Evolutionary conservation across 2,888 invertebrate genomes (phyloP), one percentile per base, ranked within the genome.

Genomic region (Chamaedrilus cognettii): DNA sequence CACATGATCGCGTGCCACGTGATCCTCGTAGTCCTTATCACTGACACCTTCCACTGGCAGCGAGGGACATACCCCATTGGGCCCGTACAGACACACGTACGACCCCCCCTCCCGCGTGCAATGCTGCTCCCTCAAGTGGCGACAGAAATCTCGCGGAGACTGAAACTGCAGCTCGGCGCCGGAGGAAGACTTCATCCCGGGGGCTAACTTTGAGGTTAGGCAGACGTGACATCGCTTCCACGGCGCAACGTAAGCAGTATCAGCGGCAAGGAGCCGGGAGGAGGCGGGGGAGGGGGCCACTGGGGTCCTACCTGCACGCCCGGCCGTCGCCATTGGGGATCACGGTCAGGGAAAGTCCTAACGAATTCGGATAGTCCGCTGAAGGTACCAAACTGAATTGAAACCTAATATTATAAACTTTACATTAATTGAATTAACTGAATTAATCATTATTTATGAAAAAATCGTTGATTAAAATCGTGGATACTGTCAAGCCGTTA

Each of bases 1-100:
- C 15, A 85, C 82, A 77, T 87, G 87, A 78, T 88, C 87, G 78
- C 90, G 89, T 69, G 89, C 86, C 62, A 94, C 90, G 82, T 95
- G 94, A 74, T 90, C 90, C 84, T 92, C 90, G 82, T 94, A 95
- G 79, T 95, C 94, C 67, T 89, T 88, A 84, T 92, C 93, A 71
- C 90, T 90, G 68, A 94, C 91, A 75, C 94, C 94, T 81, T 94
- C 94, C 78, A 93, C 87, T n/a, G 94, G 94, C 73, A 94, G 85
- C 66, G 92, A 91, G 60, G 90, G 89, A 82, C 94, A 95, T 57
- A 94, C 91, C 64, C 90, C 90, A 85, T 94, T 93, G 79, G 89
- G 89, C 52, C 93, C 94, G 87, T 94, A 95, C 77, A 90, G 90
- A 81, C 94, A 94, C 19, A 93, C 89, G 80, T 89, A 91, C 26